Evolutionary conservation across 2,797 vertebrate genomes (phyloP).

Genomic region (Enteromius paludinosus): DNA sequence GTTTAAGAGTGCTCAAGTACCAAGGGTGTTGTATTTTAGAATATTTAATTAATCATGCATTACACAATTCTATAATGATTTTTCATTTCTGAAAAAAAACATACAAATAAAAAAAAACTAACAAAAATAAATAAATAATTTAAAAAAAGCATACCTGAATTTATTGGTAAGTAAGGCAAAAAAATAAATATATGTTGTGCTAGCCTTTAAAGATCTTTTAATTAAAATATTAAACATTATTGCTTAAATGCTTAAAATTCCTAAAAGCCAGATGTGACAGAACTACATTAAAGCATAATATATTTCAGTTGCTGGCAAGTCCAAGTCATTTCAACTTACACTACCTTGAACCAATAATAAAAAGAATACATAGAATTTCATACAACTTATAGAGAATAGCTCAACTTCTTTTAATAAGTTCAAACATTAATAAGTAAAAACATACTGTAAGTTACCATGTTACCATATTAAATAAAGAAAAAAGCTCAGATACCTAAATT

Average conservation of each 20-base stretch:
- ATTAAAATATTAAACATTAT: too few relatives aligned
- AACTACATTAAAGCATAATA: not conserved
- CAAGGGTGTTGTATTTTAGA: not conserved
- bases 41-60: not conserved
- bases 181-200: too few relatives aligned
- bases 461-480: not conserved
- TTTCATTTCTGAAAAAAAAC: not conserved
- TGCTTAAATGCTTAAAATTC: not conserved
- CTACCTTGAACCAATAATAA: not conserved
- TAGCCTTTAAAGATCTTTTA: too few relatives aligned
- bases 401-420: not conserved
- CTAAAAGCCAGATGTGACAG: not conserved
- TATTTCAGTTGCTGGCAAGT: too few relatives aligned
- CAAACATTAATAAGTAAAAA: too few relatives aligned
- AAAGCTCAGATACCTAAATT: not conserved
- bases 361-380: too few relatives aligned
- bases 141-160: not conserved
- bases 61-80: not conserved
- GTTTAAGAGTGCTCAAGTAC: conserved; percentile 9
- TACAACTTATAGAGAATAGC: not conserved
- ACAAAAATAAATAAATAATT: not conserved
- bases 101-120: not conserved
- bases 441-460: not conserved
- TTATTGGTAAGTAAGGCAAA: too few relatives aligned
- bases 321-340: not conserved